Base-by-base conservation (phyloP, 1,140 invertebrate genomes). In the Zaprionus africanus region DNA sequence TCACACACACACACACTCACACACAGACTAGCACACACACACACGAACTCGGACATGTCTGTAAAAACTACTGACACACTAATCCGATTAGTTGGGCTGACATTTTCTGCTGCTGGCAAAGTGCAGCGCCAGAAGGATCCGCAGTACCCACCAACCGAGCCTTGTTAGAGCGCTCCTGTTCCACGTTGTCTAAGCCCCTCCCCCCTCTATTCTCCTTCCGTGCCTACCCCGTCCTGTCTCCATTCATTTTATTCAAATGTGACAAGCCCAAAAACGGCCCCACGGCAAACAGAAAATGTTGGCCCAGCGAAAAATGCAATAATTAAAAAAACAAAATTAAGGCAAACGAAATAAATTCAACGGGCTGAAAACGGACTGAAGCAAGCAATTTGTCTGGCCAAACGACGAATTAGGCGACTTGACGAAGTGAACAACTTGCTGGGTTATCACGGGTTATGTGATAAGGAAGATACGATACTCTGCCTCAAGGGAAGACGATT, bases 181-280 rank as follows among this genome's bases (percentile, higher is more conserved):
- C 1, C 28, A 28, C 1, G 9, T 28, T 51, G 53, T 51, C 49
- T 64, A 54, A 34, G 6, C 13, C 28, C 60, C 31, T 22, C 26
- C 36, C 12, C 31, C 38, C 11, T n/a, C n/a, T n/a, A n/a, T n/a
- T n/a, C 24, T 19, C 6, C 15, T 51, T 3, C 0, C 15, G 2
- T 12, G 15, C 7, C 41, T 19, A 6, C 46, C 3, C 3, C 46
- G 7, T 12, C 19, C 34, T 28, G 31, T 65, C 71, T 85, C 81
- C 85, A 90, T 85, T 90, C 85, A 81, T 84, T 88, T 81, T 82
- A 90, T 88, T 88, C 75, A 88, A 87, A 88, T 87, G 75, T 88
- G 71, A 90, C 85, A 87, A 84, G 81, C 78, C 68, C 67, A 74
- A 81, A 87, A 84, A 88, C 70, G 69, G 54, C 17, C 54, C 24